Conservation (phyloP, 2,113 vertebrate species). For the Lophochroa leadbeateri region DNA sequence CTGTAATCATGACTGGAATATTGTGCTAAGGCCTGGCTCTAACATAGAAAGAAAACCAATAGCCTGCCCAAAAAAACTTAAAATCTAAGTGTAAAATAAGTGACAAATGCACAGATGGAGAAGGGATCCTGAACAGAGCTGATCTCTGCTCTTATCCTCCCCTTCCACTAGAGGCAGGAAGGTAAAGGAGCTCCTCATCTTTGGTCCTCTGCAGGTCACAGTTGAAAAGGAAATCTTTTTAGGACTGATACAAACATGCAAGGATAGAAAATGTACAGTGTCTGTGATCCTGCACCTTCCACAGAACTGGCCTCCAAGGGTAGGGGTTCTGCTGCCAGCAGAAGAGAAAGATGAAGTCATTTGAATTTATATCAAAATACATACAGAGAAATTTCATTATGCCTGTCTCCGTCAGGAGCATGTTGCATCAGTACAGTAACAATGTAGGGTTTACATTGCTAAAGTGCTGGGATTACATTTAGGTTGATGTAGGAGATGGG, state of each 20-base stretch:
- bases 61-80: not conserved
- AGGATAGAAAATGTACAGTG: not conserved
- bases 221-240: not conserved
- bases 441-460: not conserved
- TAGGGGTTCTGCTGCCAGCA: not conserved
- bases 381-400: not conserved
- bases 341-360: not conserved
- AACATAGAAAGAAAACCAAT: rapidly evolving
- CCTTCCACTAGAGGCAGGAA: not conserved
- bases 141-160: not conserved
- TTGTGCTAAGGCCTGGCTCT: not conserved
- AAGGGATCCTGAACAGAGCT: not conserved
- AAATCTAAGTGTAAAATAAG: not conserved
- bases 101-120: not conserved
- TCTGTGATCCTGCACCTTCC: not conserved
- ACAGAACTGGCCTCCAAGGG: not conserved
- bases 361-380: not conserved
- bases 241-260: not conserved
- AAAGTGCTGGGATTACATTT: not conserved
- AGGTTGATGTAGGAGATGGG: not conserved
- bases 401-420: not conserved
- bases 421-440: not conserved
- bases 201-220: not conserved
- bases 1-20: not conserved
- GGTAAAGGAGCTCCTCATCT: not conserved